Evolutionary conservation across 53 echinoderm and acorn worm genomes (phyloP).

Genomic region (Hippasteria phrygiana): DNA sequence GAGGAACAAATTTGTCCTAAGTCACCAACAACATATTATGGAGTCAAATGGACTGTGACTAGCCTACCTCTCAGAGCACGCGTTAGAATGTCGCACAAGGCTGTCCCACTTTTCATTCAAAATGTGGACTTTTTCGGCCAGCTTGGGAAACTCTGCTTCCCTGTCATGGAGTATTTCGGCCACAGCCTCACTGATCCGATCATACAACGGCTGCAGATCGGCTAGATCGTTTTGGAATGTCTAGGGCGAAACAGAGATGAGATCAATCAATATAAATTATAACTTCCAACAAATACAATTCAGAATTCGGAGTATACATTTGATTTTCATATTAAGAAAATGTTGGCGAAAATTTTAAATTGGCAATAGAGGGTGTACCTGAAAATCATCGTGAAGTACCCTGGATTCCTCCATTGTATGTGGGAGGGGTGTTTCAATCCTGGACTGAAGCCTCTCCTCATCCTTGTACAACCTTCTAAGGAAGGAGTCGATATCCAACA

Average conservation of each 20-base stretch:
- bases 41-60: neutral
- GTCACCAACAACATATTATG: neutral
- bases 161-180: constrained; percentile 38
- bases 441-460: constrained; percentile 56
- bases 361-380: constrained; percentile 62
- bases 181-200: constrained; percentile 48
- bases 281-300: too few species aligned
- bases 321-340: too few species aligned
- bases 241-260: constrained; percentile 26
- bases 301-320: too few species aligned
- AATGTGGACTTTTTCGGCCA: constrained; percentile 58
- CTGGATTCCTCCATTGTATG: constrained; percentile 73
- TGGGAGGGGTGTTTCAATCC: constrained; percentile 81
- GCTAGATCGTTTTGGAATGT: constrained; percentile 80
- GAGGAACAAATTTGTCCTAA: neutral
- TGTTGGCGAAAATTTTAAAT: too few species aligned
- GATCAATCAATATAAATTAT: too few species aligned
- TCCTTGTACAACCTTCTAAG: constrained; percentile 70
- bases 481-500: constrained; percentile 75
- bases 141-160: constrained; percentile 47
- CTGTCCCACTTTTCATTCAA: constrained; percentile 73
- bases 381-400: constrained; percentile 65
- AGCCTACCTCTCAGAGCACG: constrained; percentile 66
- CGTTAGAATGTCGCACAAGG: constrained; percentile 62
- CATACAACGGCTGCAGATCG: constrained; percentile 69